These are phyloP conservation scores for Gadus chalcogrammus DNA, from an alignment of 2,113 vertebrate species.

Conservation along the genomic window DNA sequence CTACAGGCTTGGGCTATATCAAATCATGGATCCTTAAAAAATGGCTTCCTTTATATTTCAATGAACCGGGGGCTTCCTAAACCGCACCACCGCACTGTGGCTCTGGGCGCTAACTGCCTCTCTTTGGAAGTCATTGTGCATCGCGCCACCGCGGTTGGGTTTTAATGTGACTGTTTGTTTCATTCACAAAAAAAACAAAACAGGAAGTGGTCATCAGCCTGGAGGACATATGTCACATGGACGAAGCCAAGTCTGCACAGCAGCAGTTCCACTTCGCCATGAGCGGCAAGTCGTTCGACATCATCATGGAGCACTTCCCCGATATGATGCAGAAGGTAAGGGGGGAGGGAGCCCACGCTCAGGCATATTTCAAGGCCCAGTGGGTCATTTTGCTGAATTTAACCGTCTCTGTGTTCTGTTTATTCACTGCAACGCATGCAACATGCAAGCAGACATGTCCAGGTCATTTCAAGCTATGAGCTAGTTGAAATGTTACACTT, in stretches of 20 bases:
- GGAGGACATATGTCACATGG: slow-evolving; percentile 75
- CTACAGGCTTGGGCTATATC: no score
- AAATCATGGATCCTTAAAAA: no score
- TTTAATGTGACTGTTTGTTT: not conserved
- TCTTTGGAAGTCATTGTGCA: not conserved
- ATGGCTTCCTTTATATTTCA: no score
- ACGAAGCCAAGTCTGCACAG: slow-evolving; percentile 70
- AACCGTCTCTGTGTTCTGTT: not conserved
- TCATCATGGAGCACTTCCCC: slow-evolving; percentile 92
- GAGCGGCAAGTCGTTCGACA: slow-evolving; percentile 93
- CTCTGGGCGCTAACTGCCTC: not conserved
- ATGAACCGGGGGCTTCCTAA: no score
- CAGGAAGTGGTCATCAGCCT: slow-evolving; percentile 86
- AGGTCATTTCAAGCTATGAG: no score
- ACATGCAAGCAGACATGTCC: no score
- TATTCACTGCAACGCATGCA: no score
- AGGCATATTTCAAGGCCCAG: no score
- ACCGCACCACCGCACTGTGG: no score
- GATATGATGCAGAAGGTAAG: slow-evolving; percentile 92
- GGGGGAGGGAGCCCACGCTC: no score
- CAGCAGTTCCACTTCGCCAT: slow-evolving; percentile 92
- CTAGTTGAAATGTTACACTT: no score
- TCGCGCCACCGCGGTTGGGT: not conserved
- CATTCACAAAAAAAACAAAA: not conserved
- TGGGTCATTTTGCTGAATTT: no score